Evolutionary conservation across 2,113 vertebrate species (phyloP).

Genomic region (Campylomormyrus tamandua): DNA sequence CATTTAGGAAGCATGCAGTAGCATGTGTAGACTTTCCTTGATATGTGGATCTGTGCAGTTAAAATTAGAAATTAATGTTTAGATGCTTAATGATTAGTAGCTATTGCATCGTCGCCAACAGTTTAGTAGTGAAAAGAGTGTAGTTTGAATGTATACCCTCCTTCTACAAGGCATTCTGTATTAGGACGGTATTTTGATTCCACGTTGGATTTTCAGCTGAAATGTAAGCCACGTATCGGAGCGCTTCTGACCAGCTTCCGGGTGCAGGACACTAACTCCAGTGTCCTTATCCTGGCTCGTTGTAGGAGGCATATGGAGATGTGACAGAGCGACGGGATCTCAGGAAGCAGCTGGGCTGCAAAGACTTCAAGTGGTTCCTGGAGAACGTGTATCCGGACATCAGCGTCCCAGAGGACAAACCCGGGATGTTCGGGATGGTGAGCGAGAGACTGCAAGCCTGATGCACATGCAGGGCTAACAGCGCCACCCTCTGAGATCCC

Average conservation of each 20-base stretch:
- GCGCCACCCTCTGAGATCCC: background rate
- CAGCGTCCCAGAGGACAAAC: slow-evolving; percentile 74
- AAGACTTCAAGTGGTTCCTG: slow-evolving; percentile 87
- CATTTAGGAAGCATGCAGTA: background rate
- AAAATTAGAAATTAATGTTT: background rate
- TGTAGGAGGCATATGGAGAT: slow-evolving; percentile 86
- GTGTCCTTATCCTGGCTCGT: slow-evolving; percentile 12
- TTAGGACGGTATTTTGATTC: background rate
- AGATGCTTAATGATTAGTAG: background rate
- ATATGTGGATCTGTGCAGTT: background rate
- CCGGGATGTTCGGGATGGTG: slow-evolving; percentile 93
- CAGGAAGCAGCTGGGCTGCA: slow-evolving; percentile 73
- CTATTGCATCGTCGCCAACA: background rate
- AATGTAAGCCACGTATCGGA: background rate
- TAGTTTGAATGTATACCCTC: background rate
- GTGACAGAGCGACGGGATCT: slow-evolving; percentile 76
- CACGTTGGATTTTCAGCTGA: background rate
- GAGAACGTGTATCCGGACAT: slow-evolving; percentile 87
- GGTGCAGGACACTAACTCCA: background rate
- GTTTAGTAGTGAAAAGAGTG: background rate
- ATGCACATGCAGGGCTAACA: background rate
- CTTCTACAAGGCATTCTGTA: background rate
- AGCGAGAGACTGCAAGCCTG: background rate
- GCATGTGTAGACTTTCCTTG: background rate
- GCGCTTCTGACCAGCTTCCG: background rate